phyloP scores from a whole-genome alignment of 2,888 invertebrate species.

The Timema cristinae region DNA sequence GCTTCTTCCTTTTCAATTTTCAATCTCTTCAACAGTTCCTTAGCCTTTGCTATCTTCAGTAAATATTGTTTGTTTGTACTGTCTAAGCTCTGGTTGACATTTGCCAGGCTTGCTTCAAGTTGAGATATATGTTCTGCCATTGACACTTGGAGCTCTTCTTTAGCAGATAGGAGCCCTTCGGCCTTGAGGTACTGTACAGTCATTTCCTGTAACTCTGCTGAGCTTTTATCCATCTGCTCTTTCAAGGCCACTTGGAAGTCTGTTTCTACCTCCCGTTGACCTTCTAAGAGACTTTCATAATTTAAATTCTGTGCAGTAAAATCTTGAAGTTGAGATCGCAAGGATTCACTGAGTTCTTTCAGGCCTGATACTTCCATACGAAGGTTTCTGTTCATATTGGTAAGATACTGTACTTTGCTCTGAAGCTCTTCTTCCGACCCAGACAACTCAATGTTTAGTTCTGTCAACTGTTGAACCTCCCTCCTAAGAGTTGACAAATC shows the following conservation, averaged over 20 bases:
- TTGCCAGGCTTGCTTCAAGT: slow-evolving; percentile 17
- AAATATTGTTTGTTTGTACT: too few relatives aligned
- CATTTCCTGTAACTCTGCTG: slow-evolving; percentile 17
- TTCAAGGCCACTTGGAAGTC: not conserved
- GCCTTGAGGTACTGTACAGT: slow-evolving; percentile 22
- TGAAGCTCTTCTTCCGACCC: not conserved
- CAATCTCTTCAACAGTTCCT: slow-evolving; percentile 20
- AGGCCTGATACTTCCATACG: slow-evolving; percentile 5
- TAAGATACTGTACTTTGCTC: not conserved
- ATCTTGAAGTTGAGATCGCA: not conserved
- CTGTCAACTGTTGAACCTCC: not conserved
- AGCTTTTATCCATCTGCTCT: not conserved
- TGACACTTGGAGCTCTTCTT: slow-evolving; percentile 20
- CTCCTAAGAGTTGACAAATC: not conserved
- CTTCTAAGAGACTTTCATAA: not conserved
- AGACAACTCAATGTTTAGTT: not conserved
- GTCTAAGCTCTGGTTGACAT: slow-evolving; percentile 11
- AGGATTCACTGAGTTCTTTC: not conserved
- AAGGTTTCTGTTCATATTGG: not conserved
- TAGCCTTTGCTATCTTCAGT: slow-evolving; percentile 20
- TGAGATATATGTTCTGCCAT: slow-evolving; percentile 17
- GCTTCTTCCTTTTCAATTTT: slow-evolving; percentile 17
- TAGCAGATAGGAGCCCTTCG: slow-evolving; percentile 20
- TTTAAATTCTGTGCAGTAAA: slow-evolving; percentile 7
- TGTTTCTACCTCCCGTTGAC: not conserved